phyloP scores from a whole-genome alignment of 2,797 vertebrate species.

The Takifugu rubripes region DNA sequence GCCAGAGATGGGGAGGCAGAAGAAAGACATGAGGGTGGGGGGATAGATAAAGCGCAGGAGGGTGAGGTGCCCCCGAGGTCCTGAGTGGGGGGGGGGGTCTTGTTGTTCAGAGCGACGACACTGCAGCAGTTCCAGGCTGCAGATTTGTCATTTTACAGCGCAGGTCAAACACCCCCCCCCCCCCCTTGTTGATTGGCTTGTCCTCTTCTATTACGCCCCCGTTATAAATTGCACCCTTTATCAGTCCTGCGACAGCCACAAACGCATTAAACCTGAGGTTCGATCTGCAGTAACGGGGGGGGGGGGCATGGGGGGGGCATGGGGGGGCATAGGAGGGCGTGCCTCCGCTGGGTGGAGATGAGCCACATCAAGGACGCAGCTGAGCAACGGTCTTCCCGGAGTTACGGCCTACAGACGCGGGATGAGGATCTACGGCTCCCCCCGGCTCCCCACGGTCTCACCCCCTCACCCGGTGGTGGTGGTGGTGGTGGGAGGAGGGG shows the following conservation, averaged over 20 bases:
- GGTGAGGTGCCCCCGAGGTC: background rate
- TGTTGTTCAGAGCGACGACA: too few species aligned
- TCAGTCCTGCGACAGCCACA: conserved; percentile 65
- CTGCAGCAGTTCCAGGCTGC: conserved; percentile 32
- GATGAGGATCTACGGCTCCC: background rate
- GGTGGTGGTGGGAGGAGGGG: too few species aligned
- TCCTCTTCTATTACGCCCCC: conserved; percentile 65
- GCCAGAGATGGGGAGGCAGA: conserved; percentile 16
- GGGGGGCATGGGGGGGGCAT: conserved; percentile 14
- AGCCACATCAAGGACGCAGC: conserved; percentile 54
- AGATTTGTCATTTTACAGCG: conserved; percentile 68
- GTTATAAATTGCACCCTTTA: conserved; percentile 70
- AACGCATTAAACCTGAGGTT: conserved; percentile 70
- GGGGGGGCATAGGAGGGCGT: background rate
- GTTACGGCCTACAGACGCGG: conserved; percentile 38
- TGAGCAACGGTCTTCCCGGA: conserved; percentile 30
- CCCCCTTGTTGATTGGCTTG: conserved; percentile 71
- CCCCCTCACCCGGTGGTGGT: too few species aligned
- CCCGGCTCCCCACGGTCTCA: too few species aligned
- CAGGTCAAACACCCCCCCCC: conserved; percentile 64
- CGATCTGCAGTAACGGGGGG: conserved; percentile 61
- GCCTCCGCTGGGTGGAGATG: conserved; percentile 27
- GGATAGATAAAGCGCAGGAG: background rate
- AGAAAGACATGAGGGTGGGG: background rate
- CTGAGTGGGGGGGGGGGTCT: too few species aligned